A percentile compares a stretch with the other conserved stretches of the same genome.
Evolutionary conservation across 2,888 invertebrate species (phyloP).

Genomic region (Apodemia hepburni): DNA sequence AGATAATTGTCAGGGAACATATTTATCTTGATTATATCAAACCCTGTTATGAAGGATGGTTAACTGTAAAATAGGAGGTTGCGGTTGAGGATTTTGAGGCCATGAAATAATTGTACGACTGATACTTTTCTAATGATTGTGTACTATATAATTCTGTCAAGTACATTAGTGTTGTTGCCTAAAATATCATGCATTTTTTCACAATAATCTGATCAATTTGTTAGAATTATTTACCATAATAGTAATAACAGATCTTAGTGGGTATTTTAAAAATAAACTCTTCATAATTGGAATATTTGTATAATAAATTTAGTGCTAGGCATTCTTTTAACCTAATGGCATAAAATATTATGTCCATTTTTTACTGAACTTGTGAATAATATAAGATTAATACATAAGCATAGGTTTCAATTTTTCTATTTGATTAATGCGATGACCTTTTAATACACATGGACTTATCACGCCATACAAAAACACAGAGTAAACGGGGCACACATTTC

Average conservation of each 20-base stretch:
- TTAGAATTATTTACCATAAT: slow-evolving; percentile 22
- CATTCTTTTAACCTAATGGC: slow-evolving; percentile 55
- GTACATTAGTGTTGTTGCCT: slow-evolving; percentile 13
- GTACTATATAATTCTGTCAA: slow-evolving; percentile 28
- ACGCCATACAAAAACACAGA: too few species aligned
- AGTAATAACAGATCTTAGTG: slow-evolving; percentile 30
- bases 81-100: slow-evolving; percentile 61
- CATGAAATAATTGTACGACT: slow-evolving; percentile 55
- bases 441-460: too few species aligned
- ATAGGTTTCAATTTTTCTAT: slow-evolving; percentile 29
- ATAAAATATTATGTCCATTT: slow-evolving; percentile 52
- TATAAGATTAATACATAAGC: slow-evolving; percentile 33
- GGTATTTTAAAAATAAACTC: slow-evolving; percentile 47
- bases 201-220: slow-evolving; percentile 26
- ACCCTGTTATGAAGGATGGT: too few species aligned
- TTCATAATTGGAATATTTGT: slow-evolving; percentile 43
- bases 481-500: too few species aligned
- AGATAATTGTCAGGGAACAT: too few species aligned
- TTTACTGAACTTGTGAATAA: slow-evolving; percentile 52
- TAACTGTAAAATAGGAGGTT: slow-evolving; percentile 33
- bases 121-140: slow-evolving; percentile 40
- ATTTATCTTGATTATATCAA: too few species aligned
- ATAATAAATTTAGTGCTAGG: slow-evolving; percentile 59
- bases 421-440: slow-evolving; percentile 23
- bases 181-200: slow-evolving; percentile 20